Percentiles rank a stretch among this genome's conserved stretches.
phyloP scores from a whole-genome alignment of 1,140 invertebrate species.

The Polypedilum pembai region DNA sequence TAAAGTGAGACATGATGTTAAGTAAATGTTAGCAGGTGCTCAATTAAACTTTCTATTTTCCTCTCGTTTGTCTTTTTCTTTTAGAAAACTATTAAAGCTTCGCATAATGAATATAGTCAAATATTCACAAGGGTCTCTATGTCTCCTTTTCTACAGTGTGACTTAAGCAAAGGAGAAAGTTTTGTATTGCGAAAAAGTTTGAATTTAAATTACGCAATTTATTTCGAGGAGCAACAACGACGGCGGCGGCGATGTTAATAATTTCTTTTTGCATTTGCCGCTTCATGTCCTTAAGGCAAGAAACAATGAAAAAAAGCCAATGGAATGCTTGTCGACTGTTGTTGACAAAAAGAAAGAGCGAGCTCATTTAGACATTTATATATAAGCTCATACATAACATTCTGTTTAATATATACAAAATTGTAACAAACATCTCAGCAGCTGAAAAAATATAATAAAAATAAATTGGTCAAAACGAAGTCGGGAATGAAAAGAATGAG shows the following conservation, averaged over 20 bases:
- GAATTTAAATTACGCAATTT: conserved; percentile 14
- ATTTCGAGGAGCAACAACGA: not conserved
- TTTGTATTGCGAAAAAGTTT: not conserved
- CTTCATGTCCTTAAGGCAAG: not conserved
- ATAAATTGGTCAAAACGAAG: not conserved
- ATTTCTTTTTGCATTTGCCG: not conserved
- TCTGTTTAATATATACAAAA: too few species aligned
- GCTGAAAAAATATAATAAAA: not conserved
- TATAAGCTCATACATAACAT: too few species aligned
- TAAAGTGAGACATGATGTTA: too few species aligned
- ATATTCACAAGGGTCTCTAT: not conserved
- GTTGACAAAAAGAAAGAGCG: not conserved
- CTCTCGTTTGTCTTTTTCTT: not conserved
- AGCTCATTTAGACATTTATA: not conserved
- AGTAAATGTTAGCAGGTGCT: too few species aligned
- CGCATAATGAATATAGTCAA: too few species aligned
- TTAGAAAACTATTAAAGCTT: not conserved
- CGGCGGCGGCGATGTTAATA: not conserved
- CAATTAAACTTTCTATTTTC: not conserved
- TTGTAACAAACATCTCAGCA: not conserved
- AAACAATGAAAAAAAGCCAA: not conserved
- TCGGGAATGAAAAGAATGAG: too few species aligned
- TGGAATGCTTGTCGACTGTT: not conserved
- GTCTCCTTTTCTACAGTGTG: not conserved
- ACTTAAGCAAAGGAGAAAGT: conserved; percentile 1